These are phyloP conservation scores for Calyptomena viridis DNA, from an alignment of 2,113 vertebrate genomes.

Conservation along the genomic window DNA sequence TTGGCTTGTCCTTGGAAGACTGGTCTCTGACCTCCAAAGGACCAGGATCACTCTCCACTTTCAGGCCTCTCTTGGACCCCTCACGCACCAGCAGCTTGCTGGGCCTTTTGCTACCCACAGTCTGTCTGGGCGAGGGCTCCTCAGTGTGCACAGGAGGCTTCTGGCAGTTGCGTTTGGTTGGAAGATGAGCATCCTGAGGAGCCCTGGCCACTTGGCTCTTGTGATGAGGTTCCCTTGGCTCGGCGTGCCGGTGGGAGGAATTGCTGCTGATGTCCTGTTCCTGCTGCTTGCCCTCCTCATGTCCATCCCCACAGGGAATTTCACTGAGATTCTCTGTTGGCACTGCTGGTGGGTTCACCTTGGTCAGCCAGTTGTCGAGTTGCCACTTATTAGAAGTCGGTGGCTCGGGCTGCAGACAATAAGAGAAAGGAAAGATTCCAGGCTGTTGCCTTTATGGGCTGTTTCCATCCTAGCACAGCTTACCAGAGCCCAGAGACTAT, in stretches of 20 bases:
- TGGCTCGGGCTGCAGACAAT: conserved; percentile 72
- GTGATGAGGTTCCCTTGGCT: conserved; percentile 44
- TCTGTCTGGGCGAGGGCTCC: conserved; percentile 49
- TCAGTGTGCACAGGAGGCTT: background rate
- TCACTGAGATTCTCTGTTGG: conserved; percentile 54
- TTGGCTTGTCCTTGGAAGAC: conserved; percentile 77
- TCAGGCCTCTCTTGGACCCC: conserved; percentile 35
- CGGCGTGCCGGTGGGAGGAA: background rate
- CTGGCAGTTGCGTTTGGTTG: conserved; percentile 51
- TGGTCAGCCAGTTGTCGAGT: conserved; percentile 83
- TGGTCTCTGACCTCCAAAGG: conserved; percentile 61
- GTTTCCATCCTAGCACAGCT: background rate
- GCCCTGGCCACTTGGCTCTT: conserved; percentile 18
- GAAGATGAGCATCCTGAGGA: conserved; percentile 9
- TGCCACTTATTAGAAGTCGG: conserved; percentile 83
- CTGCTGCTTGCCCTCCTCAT: conserved; percentile 29
- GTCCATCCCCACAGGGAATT: background rate
- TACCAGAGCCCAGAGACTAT: background rate
- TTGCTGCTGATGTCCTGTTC: background rate
- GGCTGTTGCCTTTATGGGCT: background rate
- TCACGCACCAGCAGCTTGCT: background rate
- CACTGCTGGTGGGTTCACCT: conserved; percentile 70
- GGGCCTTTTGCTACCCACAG: conserved; percentile 65
- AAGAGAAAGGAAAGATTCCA: background rate
- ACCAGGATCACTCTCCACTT: conserved; percentile 68